Conservation (phyloP, 2,888 invertebrate genomes). For the Polydrusus cervinus region DNA sequence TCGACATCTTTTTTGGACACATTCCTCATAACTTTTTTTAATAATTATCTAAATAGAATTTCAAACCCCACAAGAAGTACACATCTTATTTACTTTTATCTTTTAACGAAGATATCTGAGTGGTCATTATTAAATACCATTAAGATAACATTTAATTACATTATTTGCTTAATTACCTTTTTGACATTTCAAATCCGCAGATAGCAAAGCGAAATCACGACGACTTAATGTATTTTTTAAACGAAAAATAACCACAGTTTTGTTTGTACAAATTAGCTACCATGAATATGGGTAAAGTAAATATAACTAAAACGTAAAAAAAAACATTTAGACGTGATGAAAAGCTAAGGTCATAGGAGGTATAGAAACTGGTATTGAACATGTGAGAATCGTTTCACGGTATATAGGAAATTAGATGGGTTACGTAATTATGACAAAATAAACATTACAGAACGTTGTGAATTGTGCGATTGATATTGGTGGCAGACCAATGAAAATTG, state of each 20-base stretch:
- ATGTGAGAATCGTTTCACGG: background rate
- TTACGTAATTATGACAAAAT: slow-evolving; percentile 13
- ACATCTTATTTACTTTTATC: slow-evolving; percentile 7
- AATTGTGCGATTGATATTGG: background rate
- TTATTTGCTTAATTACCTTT: slow-evolving; percentile 18
- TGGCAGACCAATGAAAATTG: background rate
- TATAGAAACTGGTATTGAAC: background rate
- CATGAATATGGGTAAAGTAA: slow-evolving; percentile 5
- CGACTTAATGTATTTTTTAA: background rate
- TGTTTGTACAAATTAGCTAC: background rate
- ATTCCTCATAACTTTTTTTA: too few species aligned
- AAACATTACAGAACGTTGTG: too few species aligned
- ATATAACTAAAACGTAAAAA: slow-evolving; percentile 23
- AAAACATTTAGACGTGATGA: background rate
- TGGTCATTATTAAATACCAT: background rate
- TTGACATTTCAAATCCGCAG: slow-evolving; percentile 19
- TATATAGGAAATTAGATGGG: background rate
- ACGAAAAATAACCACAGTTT: background rate
- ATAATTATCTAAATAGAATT: too few species aligned
- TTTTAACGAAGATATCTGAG: background rate
- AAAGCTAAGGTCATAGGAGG: slow-evolving; percentile 16
- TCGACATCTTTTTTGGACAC: too few species aligned
- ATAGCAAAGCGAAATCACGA: slow-evolving; percentile 1
- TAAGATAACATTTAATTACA: background rate
- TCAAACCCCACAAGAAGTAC: too few species aligned